These are phyloP conservation scores for Amiota minor DNA, from an alignment of 2,888 invertebrate species.

Conservation along the genomic window DNA sequence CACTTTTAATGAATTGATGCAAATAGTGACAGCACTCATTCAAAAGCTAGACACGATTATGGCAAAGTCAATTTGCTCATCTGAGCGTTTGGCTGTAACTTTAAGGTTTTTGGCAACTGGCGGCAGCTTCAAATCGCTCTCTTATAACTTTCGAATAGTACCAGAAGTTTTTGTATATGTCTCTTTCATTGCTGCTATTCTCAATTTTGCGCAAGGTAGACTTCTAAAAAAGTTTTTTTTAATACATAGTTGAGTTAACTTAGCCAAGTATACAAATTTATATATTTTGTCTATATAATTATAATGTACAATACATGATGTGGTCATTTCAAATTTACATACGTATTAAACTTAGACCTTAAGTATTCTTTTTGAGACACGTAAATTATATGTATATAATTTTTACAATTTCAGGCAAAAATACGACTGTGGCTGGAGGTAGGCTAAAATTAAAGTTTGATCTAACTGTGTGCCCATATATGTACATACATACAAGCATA, in stretches of 20 bases:
- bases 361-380: background rate
- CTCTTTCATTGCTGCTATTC: background rate
- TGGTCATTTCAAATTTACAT: background rate
- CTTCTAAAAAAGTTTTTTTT: background rate
- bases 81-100: too few species aligned
- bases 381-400: conserved; percentile 9
- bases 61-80: too few species aligned
- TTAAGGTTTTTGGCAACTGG: too few species aligned
- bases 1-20: too few species aligned
- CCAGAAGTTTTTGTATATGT: too few species aligned
- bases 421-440: conserved; percentile 86
- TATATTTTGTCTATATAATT: background rate
- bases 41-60: too few species aligned
- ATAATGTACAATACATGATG: background rate
- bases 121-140: too few species aligned
- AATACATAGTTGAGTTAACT: too few species aligned
- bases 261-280: too few species aligned
- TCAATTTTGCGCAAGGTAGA: background rate
- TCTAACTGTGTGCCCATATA: background rate
- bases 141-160: too few species aligned
- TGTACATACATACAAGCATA: background rate
- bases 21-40: too few species aligned
- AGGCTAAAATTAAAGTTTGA: conserved; percentile 70
- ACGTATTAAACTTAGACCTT: background rate
- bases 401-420: conserved; percentile 78